Conservation (phyloP, 2,113 vertebrate species). For the Sminthopsis crassicaudata region DNA sequence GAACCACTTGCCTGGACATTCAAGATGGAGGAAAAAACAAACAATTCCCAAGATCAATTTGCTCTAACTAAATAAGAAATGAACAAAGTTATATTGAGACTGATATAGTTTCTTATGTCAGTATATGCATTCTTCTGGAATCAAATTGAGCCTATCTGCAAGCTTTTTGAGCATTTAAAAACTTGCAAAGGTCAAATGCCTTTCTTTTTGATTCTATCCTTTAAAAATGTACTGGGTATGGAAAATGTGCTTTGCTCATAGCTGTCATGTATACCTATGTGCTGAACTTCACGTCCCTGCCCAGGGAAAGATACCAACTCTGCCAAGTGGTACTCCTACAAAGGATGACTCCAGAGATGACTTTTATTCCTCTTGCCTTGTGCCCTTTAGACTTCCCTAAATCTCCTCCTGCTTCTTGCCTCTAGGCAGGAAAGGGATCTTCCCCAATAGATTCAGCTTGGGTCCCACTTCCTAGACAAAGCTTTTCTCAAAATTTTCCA, state of each 20-base stretch:
- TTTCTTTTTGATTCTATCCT: neutral
- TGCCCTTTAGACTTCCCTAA: too few relatives aligned
- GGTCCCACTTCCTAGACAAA: neutral
- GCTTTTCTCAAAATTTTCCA: neutral
- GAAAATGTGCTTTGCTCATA: neutral
- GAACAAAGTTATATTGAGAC: neutral
- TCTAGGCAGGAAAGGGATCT: neutral
- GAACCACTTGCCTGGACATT: neutral
- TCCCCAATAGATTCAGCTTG: neutral
- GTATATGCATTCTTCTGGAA: neutral
- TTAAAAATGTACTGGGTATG: neutral
- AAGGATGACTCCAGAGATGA: too few relatives aligned
- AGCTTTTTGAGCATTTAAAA: neutral
- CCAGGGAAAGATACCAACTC: too few relatives aligned
- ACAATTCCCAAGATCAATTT: neutral
- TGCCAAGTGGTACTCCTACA: neutral
- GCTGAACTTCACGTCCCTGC: neutral
- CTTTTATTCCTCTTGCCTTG: neutral
- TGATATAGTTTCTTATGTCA: neutral
- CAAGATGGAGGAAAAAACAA: neutral
- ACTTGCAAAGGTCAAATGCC: neutral
- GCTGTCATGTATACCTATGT: neutral
- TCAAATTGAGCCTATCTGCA: neutral
- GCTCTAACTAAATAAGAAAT: neutral
- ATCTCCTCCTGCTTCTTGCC: neutral